Evolutionary conservation across 2,797 vertebrate species (phyloP), one percentile per base, ranked within the genome.

Genomic region (Podargus strigoides): DNA sequence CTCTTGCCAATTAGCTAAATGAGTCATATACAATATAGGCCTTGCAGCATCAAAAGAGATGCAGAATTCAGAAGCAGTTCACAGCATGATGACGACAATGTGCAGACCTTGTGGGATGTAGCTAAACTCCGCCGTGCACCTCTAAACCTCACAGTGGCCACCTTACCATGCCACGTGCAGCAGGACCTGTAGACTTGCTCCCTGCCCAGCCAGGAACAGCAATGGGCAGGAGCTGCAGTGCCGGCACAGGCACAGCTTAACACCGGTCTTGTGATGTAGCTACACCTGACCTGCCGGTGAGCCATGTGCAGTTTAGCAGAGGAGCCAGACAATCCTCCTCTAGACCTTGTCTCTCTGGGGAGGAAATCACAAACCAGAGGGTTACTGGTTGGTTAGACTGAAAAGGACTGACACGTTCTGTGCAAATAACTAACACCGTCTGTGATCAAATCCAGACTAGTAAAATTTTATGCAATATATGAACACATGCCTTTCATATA

Each of bases 241-340:
- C 81, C 2, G 1, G 56, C 69, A 87, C 44, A 20, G 14, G 44
- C 26, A 36, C 53, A 67, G 0, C 46, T 28, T 36, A 28, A 27
- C 0, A 0, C n/a, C 27, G 14, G 24, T 6, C 2, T 6, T 2
- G 16, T 1, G 32, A 16, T 4, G 39, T 2, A 64, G 42, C 36
- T 47, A 44, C 60, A 56, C 68, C 60, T 63, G 60, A 67, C 28
- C 53, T 12, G 50, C 85, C 58, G 9, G 5, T 30, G 49, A 63
- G 56, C 37, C 60, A n/a, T 0, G 4, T 0, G 4, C 0, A 5
- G 53, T 14, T 62, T 14, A 68, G 72, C 39, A 66, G 14, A n/a
- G 63, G 6, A 83, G 32, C n/a, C 42, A 69, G 13, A 83, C 47
- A 69, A 66, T 34, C 49, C 32, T 37, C 42, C 58, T 46, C 17